Percentiles rank a stretch among this genome's conserved stretches.
Conservation (phyloP, 2,113 vertebrate genomes). For the Pygoscelis adeliae region DNA sequence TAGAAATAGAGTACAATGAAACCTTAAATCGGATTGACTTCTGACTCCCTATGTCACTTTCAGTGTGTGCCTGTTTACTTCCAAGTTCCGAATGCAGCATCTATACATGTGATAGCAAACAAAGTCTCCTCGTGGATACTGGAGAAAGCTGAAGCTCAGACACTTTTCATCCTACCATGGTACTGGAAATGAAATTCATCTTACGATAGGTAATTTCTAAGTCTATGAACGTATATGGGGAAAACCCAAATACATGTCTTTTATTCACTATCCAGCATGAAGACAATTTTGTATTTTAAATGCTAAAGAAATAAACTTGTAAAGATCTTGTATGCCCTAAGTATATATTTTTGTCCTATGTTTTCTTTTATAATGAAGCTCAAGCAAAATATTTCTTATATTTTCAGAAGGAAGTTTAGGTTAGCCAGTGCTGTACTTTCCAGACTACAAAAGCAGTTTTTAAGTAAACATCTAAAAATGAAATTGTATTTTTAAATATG, state of each 20-base stretch:
- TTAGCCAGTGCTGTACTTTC: not conserved
- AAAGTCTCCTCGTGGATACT: not conserved
- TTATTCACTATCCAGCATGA: not conserved
- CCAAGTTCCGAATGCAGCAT: not conserved
- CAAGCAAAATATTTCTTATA: not conserved
- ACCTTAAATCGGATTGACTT: conserved; percentile 30
- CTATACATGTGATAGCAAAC: not conserved
- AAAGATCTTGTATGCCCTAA: conserved; percentile 13
- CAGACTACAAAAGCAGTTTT: not conserved
- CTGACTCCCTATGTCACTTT: not conserved
- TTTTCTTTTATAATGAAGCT: conserved; percentile 19
- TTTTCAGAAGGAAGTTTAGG: not conserved
- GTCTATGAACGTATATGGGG: conserved; percentile 27
- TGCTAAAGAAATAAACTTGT: conserved; percentile 58
- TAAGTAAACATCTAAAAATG: not conserved
- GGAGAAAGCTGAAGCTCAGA: not conserved
- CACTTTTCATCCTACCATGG: conserved; percentile 65
- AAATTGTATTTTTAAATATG: not conserved
- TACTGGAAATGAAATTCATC: conserved; percentile 28
- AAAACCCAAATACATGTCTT: conserved; percentile 23
- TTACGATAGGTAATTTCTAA: not conserved
- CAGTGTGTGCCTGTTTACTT: not conserved
- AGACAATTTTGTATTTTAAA: conserved; percentile 12
- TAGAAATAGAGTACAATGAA: not conserved
- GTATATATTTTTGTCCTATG: conserved; percentile 3